Conservation (phyloP, 1,140 invertebrate genomes). For the Geopemphigus sp. region DNA sequence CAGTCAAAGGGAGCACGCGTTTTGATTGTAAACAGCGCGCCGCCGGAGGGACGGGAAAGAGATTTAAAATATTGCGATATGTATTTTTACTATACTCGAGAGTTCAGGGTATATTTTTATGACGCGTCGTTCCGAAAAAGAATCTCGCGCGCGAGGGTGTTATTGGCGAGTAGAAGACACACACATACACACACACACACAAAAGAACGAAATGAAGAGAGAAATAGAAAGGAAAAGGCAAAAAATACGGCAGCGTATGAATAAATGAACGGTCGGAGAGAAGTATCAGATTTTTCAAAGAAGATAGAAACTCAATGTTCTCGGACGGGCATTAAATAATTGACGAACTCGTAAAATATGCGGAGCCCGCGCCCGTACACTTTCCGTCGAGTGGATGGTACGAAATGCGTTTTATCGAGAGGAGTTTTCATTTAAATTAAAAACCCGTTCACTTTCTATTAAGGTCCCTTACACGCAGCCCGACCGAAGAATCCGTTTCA, state of each 20-base stretch:
- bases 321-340: conserved; percentile 41
- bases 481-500: conserved; percentile 30
- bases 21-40: conserved; percentile 21
- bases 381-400: not conserved
- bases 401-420: not conserved
- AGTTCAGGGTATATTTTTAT: conserved; percentile 34
- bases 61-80: conserved; percentile 38
- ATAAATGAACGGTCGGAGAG: conserved; percentile 38
- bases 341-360: conserved; percentile 43
- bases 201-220: too few species aligned
- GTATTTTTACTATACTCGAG: conserved; percentile 4
- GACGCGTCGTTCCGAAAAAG: not conserved
- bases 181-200: too few species aligned
- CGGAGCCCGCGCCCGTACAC: conserved; percentile 1
- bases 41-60: not conserved
- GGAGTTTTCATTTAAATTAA: conserved; percentile 42
- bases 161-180: conserved; percentile 19
- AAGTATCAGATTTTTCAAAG: conserved; percentile 37
- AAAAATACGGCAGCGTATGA: conserved; percentile 11
- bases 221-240: not conserved
- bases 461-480: not conserved
- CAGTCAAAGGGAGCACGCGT: not conserved
- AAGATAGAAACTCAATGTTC: conserved; percentile 16
- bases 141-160: conserved; percentile 18
- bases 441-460: conserved; percentile 25